A percentile compares a stretch with the other conserved stretches of the same genome.
These are phyloP conservation scores for Crematogaster levior DNA, from an alignment of 2,888 invertebrate species.

Conservation along the genomic window DNA sequence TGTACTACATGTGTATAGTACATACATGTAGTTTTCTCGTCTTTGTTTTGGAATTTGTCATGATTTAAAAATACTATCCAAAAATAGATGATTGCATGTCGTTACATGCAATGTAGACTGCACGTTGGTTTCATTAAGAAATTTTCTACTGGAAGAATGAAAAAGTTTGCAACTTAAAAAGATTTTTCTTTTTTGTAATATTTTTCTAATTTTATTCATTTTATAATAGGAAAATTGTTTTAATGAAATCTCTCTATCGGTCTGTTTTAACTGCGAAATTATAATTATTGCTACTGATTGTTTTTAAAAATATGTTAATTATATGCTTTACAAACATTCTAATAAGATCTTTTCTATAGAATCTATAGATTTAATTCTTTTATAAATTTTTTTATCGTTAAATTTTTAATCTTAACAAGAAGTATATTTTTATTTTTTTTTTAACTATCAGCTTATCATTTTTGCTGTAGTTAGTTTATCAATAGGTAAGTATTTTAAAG, in stretches of 20 bases:
- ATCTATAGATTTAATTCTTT: not conserved
- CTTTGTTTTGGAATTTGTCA: conserved; percentile 6
- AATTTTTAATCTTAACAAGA: not conserved
- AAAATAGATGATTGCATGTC: conserved; percentile 22
- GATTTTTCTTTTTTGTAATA: not conserved
- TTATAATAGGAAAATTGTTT: conserved; percentile 8
- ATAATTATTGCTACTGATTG: not conserved
- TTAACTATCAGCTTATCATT: not conserved
- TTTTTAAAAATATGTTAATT: not conserved
- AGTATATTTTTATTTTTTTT: not conserved
- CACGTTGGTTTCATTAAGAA: conserved; percentile 7
- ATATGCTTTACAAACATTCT: not conserved
- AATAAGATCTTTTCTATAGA: not conserved
- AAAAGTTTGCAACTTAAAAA: not conserved
- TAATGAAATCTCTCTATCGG: not conserved
- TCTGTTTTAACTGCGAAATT: not conserved
- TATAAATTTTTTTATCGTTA: not conserved
- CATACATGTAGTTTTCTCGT: not conserved
- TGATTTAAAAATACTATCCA: conserved; percentile 20
- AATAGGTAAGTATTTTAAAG: conserved; percentile 1
- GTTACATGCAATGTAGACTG: conserved; percentile 19
- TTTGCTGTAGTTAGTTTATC: too few relatives aligned
- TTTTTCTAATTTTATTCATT: not conserved
- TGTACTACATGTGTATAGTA: too few relatives aligned
- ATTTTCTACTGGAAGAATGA: not conserved